phyloP scores from a whole-genome alignment of 2,113 vertebrate species.

The Melanerpes formicivorus region DNA sequence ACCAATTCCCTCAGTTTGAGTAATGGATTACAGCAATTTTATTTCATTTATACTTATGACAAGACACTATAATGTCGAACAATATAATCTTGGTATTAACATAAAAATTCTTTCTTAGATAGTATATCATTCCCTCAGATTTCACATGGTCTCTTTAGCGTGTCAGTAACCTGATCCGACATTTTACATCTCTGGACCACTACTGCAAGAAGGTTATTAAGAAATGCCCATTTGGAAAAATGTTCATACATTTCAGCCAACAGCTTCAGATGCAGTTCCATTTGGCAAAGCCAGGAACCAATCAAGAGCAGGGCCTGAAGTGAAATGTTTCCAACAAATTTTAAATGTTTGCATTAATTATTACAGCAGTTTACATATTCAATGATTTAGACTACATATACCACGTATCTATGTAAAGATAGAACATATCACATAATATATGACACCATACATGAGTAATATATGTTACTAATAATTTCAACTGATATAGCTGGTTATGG shows the following conservation, averaged over 20 bases:
- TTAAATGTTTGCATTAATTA: not conserved
- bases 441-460: not conserved
- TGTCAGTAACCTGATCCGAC: not conserved
- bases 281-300: not conserved
- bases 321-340: not conserved
- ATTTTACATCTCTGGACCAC: not conserved
- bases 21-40: not conserved
- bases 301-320: not conserved
- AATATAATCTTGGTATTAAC: not conserved
- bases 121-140: not conserved
- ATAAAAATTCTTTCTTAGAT: not conserved
- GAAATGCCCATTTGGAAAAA: not conserved
- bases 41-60: not conserved
- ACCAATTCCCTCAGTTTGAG: not conserved
- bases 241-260: not conserved
- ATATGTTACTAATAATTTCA: not conserved
- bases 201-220: not conserved
- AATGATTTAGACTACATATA: not conserved
- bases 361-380: not conserved
- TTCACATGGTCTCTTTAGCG: not conserved
- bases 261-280: not conserved
- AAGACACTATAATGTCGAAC: not conserved
- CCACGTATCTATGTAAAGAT: no score
- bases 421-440: no score
- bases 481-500: not conserved